Base-by-base conservation (phyloP, 2,888 invertebrate species). In the Deladenus siricidicola region DNA sequence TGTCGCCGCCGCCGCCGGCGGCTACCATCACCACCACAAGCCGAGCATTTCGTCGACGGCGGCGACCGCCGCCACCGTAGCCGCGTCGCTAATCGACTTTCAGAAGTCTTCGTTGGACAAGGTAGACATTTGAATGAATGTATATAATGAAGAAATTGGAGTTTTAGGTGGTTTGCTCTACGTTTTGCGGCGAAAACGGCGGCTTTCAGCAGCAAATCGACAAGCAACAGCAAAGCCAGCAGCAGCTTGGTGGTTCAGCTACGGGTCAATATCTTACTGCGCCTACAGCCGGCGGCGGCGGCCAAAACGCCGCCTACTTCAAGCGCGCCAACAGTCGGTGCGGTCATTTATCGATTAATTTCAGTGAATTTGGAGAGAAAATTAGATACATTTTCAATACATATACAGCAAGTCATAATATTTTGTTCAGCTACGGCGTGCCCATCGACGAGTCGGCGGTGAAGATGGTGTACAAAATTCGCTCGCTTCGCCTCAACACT, bases 381-480 rank as follows among this genome's bases (percentile, higher is more conserved):
- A 48, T n/a, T 48, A 24, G 2, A 2, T 2, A 23, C 48, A 48
- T 4, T 26, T 2, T 48, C 17, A 23, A n/a, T 48, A n/a, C 39
- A 34, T 34, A 10, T 10, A 34, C 6, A 34, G 6, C 39, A 34
- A 34, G 39, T 34, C 14, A 14, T 10, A 6, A 34, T 10, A 34
- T 10, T 34, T 26, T 19, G 47, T 69, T 19, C 60, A 74, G 76
- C 44, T 77, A 77, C 62, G 76, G 76, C 43, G 73, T 74, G 10
- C 76, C 76, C 3, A 68, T 76, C 26, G 75, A 77, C 58, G 70
- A 68, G 19, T 69, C 65, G n/a, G 71, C 71, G 8, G 77, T 78
- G 42, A 78, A 78, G 48, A 69, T 76, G 67, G 69, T 78, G 14
- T 77, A 77, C 59, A 68, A 74, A 58, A 72, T 75, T 17, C 64